Conservation (phyloP, 2,113 vertebrate species). For the Microcebus griseorufus region DNA sequence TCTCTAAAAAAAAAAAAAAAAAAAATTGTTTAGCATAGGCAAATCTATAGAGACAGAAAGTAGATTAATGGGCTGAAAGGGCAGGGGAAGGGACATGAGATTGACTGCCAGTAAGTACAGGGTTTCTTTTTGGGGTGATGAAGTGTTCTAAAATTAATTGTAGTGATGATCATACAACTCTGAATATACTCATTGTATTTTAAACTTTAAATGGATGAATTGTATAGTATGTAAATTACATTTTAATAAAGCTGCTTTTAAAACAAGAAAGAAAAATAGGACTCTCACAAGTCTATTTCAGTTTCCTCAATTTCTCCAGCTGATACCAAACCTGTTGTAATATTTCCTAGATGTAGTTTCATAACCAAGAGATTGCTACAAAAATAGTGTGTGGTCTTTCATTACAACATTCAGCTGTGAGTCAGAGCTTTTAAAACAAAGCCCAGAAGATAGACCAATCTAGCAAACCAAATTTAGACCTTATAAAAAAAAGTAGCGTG, state of each 20-base stretch:
- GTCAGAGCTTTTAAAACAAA: slow-evolving; percentile 55
- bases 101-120: neutral
- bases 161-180: slow-evolving; percentile 16
- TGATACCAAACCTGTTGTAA: neutral
- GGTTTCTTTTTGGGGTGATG: slow-evolving; percentile 9
- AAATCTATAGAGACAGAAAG: neutral
- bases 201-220: neutral
- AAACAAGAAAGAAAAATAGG: neutral
- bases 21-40: neutral
- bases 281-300: neutral
- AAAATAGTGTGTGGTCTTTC: neutral
- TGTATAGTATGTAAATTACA: neutral
- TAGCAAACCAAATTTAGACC: neutral
- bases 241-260: neutral
- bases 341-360: slow-evolving; percentile 43
- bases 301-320: slow-evolving; percentile 23
- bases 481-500: neutral
- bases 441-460: slow-evolving; percentile 27
- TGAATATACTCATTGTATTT: neutral
- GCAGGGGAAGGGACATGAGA: neutral
- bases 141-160: slow-evolving; percentile 31
- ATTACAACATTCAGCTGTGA: neutral
- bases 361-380: neutral
- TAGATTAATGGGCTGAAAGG: neutral
- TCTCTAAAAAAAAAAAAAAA: no score